phyloP scores from a whole-genome alignment of 2,888 invertebrate species.

The Drosophila meridiana region DNA sequence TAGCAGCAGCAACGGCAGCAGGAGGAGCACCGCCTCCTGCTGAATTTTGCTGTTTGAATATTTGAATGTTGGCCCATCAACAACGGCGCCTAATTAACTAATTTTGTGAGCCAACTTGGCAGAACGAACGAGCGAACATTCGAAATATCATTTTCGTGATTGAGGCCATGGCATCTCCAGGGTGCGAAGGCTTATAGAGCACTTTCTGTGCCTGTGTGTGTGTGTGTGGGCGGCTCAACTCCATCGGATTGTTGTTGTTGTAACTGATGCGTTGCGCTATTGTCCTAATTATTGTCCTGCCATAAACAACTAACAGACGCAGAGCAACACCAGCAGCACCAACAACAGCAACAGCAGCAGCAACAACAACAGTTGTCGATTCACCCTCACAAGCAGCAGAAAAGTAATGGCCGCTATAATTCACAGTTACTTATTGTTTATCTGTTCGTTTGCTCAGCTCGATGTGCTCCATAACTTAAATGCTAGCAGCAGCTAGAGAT shows the following conservation, averaged over 20 bases:
- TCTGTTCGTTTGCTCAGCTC: slow-evolving; percentile 79
- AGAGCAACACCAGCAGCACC: slow-evolving; percentile 32
- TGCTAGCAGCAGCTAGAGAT: slow-evolving; percentile 51
- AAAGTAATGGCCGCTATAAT: slow-evolving; percentile 82
- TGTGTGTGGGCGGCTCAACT: slow-evolving; percentile 28
- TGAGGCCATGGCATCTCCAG: background rate
- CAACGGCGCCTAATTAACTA: slow-evolving; percentile 75
- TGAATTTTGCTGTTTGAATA: slow-evolving; percentile 26
- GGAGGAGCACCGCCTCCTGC: background rate
- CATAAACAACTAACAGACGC: slow-evolving; percentile 74
- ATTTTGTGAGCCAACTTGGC: slow-evolving; percentile 50
- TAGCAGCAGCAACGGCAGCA: slow-evolving; percentile 3
- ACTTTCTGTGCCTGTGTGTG: background rate
- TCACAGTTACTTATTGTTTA: slow-evolving; percentile 83
- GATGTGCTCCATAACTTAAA: slow-evolving; percentile 80
- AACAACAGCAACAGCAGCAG: slow-evolving; percentile 15
- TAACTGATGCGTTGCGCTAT: slow-evolving; percentile 64
- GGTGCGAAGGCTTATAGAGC: background rate
- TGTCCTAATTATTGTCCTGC: slow-evolving; percentile 80
- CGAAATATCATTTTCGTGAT: slow-evolving; percentile 44
- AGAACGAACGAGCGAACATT: slow-evolving; percentile 16
- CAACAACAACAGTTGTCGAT: slow-evolving; percentile 33
- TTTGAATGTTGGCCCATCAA: slow-evolving; percentile 49
- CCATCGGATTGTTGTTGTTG: slow-evolving; percentile 38
- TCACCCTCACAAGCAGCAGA: slow-evolving; percentile 62